These are phyloP conservation scores for Alentia gelatinosa DNA, from an alignment of 2,888 invertebrate genomes.

Conservation along the genomic window DNA sequence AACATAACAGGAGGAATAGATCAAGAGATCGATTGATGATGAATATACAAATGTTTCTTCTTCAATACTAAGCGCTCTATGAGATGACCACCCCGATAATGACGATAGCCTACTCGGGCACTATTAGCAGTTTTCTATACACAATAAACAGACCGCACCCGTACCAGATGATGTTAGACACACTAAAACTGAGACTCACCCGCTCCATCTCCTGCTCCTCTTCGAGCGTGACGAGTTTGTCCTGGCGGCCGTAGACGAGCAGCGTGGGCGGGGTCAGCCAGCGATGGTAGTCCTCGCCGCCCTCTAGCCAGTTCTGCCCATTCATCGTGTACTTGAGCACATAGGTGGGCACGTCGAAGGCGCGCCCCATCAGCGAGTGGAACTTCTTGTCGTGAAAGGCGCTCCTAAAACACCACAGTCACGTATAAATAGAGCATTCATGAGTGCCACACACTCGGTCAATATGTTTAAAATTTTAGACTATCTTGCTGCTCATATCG, in stretches of 20 bases:
- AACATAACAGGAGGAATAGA: no score
- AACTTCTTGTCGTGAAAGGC: constrained; percentile 78
- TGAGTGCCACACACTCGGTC: not conserved
- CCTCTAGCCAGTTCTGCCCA: constrained; percentile 87
- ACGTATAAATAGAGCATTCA: not conserved
- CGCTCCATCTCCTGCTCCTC: constrained; percentile 88
- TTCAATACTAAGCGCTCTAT: no score
- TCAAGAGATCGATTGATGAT: no score
- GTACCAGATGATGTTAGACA: not conserved
- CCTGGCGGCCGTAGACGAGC: constrained; percentile 86
- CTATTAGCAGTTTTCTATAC: no score
- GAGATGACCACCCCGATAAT: no score
- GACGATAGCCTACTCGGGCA: not conserved
- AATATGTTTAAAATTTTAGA: not conserved
- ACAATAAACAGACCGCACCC: no score
- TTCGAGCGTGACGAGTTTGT: constrained; percentile 85
- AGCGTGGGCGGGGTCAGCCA: constrained; percentile 85
- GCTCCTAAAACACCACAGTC: constrained; percentile 63
- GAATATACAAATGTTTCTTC: no score
- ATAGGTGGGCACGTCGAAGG: constrained; percentile 76
- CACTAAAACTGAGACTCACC: constrained; percentile 80
- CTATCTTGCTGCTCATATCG: no score
- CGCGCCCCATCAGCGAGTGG: constrained; percentile 65
- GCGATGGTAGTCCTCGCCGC: constrained; percentile 86
- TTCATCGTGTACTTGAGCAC: constrained; percentile 83